Base-by-base conservation (phyloP, 2,113 vertebrate genomes). In the Ahaetulla prasina region DNA sequence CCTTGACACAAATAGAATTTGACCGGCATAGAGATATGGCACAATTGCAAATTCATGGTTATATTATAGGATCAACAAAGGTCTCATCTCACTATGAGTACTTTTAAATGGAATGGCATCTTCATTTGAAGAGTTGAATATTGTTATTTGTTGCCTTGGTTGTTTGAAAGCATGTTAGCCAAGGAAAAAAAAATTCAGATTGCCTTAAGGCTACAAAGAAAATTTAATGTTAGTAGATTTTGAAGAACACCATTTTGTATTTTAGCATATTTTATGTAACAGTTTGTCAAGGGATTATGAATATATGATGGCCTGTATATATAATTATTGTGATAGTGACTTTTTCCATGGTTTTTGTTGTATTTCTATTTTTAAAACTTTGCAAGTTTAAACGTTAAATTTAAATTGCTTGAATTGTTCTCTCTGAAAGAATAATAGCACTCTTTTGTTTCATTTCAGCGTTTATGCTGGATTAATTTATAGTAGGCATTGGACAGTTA, bases 191-290 rank as follows among this genome's bases (percentile, higher is more conserved):
- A 16, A 20, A 43, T 7, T 55, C 55, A 27, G 57, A 85, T 47
- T 94, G 50, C 5, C 43, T 74, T 92, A 93, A 60, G 93, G 50
- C 91, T 86, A 16, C 93, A 92, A 80, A 84, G 84, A 30, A 6
- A 43, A 18, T 94, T 80, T 2, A 0, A 85, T 95, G 60, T 53
- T 22, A 63, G 45, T 60, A 68, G 91, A 95, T 68, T 90, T 35
- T n/a, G 63, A 68, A 68, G 30, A 50, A 92, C 92, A 95, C 88
- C 91, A 88, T 54, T 94, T 25, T 22, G 9, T 96, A 92, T 91
- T 57, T 84, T 60, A 45, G 25, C 25, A n/a, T 93, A 86, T 95
- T 95, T 92, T 54, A 91, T 95, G 30, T 88, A 94, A 63, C 27
- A 92, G 9, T 39, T 80, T 94, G 94, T 30, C 88, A 63, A 87